Evolutionary conservation across 2,888 invertebrate genomes (phyloP).

Genomic region (Beris chalybata): DNA sequence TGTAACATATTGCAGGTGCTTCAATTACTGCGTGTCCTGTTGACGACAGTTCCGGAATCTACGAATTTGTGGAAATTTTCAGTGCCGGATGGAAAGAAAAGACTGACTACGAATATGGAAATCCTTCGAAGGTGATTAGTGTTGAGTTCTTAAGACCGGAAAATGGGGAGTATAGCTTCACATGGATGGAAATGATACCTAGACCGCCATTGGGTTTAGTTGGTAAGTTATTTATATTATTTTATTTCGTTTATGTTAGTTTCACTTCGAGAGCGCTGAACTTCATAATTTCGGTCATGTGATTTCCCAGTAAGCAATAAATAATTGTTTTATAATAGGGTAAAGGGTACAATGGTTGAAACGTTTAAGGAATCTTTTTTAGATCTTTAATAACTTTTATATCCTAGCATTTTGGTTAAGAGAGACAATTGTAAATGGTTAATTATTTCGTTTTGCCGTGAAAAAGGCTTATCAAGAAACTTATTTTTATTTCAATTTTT

Average conservation of each 20-base stretch:
- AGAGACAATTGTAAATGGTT: too few relatives aligned
- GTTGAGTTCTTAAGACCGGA: slow-evolving; percentile 80
- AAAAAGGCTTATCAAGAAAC: too few relatives aligned
- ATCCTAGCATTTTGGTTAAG: too few relatives aligned
- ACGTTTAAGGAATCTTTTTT: too few relatives aligned
- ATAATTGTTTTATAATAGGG: too few relatives aligned
- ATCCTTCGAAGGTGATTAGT: slow-evolving; percentile 68
- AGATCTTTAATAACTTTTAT: too few relatives aligned
- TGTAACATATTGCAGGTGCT: slow-evolving; percentile 52
- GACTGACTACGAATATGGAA: slow-evolving; percentile 61
- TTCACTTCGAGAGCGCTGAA: background rate
- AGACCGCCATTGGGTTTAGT: slow-evolving; percentile 56
- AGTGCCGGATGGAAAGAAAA: slow-evolving; percentile 79
- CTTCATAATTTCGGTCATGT: too few relatives aligned
- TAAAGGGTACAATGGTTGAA: too few relatives aligned
- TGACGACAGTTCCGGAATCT: slow-evolving; percentile 59
- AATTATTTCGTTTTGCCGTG: too few relatives aligned
- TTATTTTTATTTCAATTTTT: too few relatives aligned
- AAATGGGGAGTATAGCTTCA: slow-evolving; percentile 72
- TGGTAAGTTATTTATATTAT: slow-evolving; percentile 44
- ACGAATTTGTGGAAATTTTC: slow-evolving; percentile 76
- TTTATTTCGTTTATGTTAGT: background rate
- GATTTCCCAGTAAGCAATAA: too few relatives aligned
- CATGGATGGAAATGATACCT: slow-evolving; percentile 80
- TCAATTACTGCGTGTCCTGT: slow-evolving; percentile 61